Evolutionary conservation across 2,797 vertebrate genomes (phyloP), one percentile per base, ranked within the genome.

Genomic region (Phalloptychus januarius): DNA sequence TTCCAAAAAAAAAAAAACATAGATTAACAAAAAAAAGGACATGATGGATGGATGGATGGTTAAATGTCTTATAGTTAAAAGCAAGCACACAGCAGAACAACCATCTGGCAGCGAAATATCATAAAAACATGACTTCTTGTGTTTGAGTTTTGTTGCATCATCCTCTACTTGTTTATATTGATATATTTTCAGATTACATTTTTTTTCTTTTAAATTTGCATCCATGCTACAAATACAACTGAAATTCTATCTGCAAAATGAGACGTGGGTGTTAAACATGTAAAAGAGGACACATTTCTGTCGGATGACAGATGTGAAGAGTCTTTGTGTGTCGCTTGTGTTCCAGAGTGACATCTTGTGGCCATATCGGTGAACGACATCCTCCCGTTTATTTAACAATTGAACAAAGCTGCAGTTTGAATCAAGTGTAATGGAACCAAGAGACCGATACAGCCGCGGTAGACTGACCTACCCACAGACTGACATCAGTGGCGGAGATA

Each of bases 291-390:
- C 31, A 16, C 16, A 4, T 36, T 36, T 36, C 58, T 36, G 58
- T 36, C 31, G 4, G 16, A 63, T 36, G 0, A 8, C 31, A 20
- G 31, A 28, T 18, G 31, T 61, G 6, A 58, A 13, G 54, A 0
- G 58, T 31, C n/a, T 31, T 61, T 31, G 28, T 33, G 31, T n/a
- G 36, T 13, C 28, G 42, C 72, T 23, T 74, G 61, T 81, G 81
- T 75, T 28, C 79, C 83, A 90, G 82, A 88, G 85, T 83, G 89
- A 33, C 87, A 91, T 73, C 92, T 81, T 73, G 89, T 92, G 93
- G 90, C 11, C 70, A 71, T 5, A 73, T 48, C 16, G 7, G 5
- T 48, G 56, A 70, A 87, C 65, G 61, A 63, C 88, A 80, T 42
- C 2, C 56, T 52, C 13, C 44, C 40, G 40, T 0, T 7, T 2